A percentile compares a stretch with the other conserved stretches of the same genome.
phyloP scores from a whole-genome alignment of 1,140 invertebrate genomes.

The Episyrphus balteatus region DNA sequence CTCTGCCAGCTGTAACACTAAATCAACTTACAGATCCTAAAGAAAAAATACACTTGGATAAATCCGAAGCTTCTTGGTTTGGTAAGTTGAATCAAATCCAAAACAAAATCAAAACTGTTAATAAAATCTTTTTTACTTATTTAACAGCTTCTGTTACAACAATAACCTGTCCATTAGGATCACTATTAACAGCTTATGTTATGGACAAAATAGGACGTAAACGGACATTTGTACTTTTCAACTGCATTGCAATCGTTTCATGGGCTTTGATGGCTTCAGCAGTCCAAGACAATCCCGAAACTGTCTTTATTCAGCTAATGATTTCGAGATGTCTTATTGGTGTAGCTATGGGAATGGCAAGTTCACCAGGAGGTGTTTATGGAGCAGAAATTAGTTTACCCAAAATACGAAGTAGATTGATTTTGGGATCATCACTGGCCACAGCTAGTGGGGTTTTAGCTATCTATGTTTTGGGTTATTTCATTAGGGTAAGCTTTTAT shows the following conservation, averaged over 20 bases:
- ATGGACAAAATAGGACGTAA: conserved; percentile 29
- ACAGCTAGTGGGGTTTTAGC: conserved; percentile 48
- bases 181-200: conserved; percentile 21
- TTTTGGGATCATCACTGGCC: conserved; percentile 48
- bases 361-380: conserved; percentile 50
- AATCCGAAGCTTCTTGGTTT: conserved; percentile 25
- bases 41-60: conserved; percentile 13
- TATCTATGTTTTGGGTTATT: conserved; percentile 49
- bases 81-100: conserved; percentile 8
- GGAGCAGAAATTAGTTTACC: conserved; percentile 47
- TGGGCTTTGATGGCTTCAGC: conserved; percentile 26
- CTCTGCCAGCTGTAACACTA: conserved; percentile 23
- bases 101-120: neutral
- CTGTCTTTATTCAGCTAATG: conserved; percentile 24
- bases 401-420: conserved; percentile 44
- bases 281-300: conserved; percentile 2
- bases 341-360: conserved; percentile 47
- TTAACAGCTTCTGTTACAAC: conserved; percentile 24
- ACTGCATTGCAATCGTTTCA: conserved; percentile 19
- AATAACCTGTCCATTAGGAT: conserved; percentile 27
- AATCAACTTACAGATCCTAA: conserved; percentile 13
- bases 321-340: conserved; percentile 23
- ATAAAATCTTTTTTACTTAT: neutral
- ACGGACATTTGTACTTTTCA: conserved; percentile 21
- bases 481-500: conserved; percentile 44